Percentiles rank a stretch among this genome's conserved stretches.
phyloP scores from a whole-genome alignment of 2,888 invertebrate species.

The Portevinia maculata region DNA sequence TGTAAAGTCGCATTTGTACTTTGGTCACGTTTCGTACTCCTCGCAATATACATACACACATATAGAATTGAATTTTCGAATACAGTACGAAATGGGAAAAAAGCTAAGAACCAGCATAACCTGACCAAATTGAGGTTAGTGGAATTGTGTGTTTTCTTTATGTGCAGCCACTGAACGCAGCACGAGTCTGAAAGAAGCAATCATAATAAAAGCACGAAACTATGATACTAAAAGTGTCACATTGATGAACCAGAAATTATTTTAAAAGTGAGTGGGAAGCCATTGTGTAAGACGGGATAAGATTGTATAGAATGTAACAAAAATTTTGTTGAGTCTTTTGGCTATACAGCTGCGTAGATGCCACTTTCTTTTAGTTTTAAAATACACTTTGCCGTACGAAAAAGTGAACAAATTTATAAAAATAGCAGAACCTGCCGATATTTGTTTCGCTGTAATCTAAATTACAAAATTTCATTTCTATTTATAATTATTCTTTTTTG shows the following conservation, averaged over 20 bases:
- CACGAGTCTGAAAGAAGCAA: not conserved
- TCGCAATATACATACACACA: no score
- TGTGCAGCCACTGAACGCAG: not conserved
- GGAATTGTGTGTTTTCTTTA: slow-evolving; percentile 13
- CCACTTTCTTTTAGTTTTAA: no score
- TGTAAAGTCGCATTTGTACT: slow-evolving; percentile 8
- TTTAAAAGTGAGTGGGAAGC: not conserved
- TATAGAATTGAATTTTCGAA: slow-evolving; percentile 5
- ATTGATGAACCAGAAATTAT: not conserved
- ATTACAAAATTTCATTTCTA: no score
- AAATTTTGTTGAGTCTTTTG: not conserved
- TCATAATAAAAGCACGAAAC: not conserved
- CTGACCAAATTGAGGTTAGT: slow-evolving; percentile 32
- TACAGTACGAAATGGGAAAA: not conserved
- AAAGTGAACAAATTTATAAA: no score
- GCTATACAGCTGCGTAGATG: not conserved
- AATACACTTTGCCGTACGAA: no score
- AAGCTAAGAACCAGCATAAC: slow-evolving; percentile 18
- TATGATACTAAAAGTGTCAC: not conserved
- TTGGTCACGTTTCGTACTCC: slow-evolving; percentile 18
- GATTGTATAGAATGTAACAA: not conserved
- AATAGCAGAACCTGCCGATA: no score
- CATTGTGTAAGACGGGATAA: not conserved
- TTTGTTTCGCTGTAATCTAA: no score
- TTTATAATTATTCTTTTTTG: no score